These are phyloP conservation scores for Byasa hedistus DNA, from an alignment of 2,888 invertebrate species.

Conservation along the genomic window DNA sequence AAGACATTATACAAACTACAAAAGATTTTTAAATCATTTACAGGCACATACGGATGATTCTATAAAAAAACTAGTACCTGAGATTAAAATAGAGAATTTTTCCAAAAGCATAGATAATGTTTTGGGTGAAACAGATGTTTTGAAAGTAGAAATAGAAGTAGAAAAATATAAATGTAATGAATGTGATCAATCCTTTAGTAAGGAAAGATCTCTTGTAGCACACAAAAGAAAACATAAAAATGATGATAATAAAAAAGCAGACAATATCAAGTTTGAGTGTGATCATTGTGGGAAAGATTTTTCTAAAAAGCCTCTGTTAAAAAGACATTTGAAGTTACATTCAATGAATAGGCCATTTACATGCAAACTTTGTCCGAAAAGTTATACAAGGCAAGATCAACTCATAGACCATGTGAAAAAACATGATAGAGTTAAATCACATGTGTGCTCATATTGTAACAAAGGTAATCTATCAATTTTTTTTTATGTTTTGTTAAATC, in stretches of 20 bases:
- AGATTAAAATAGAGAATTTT: conserved; percentile 21
- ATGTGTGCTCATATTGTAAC: conserved; percentile 79
- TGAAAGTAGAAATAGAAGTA: conserved; percentile 24
- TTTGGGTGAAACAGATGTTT: conserved; percentile 35
- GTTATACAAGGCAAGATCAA: conserved; percentile 79
- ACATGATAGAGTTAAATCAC: conserved; percentile 79
- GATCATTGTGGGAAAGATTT: conserved; percentile 72
- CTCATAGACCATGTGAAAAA: conserved; percentile 78
- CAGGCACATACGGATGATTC: conserved; percentile 53
- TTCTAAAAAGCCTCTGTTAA: conserved; percentile 57
- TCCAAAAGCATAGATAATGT: conserved; percentile 27
- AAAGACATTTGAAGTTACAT: conserved; percentile 77
- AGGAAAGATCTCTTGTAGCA: conserved; percentile 70
- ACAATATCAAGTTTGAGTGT: conserved; percentile 55
- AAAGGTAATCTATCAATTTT: conserved; percentile 70
- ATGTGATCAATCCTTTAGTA: conserved; percentile 76
- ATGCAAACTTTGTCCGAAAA: conserved; percentile 80
- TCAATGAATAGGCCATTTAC: conserved; percentile 70
- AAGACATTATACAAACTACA: conserved; percentile 67
- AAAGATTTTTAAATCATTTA: conserved; percentile 71
- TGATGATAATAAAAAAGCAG: conserved; percentile 52
- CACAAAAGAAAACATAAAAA: conserved; percentile 57
- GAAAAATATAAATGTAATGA: conserved; percentile 65
- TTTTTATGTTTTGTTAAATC: neutral
- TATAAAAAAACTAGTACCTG: conserved; percentile 1